phyloP scores from a whole-genome alignment of 2,797 vertebrate genomes.

The Chloroceryle amazona region DNA sequence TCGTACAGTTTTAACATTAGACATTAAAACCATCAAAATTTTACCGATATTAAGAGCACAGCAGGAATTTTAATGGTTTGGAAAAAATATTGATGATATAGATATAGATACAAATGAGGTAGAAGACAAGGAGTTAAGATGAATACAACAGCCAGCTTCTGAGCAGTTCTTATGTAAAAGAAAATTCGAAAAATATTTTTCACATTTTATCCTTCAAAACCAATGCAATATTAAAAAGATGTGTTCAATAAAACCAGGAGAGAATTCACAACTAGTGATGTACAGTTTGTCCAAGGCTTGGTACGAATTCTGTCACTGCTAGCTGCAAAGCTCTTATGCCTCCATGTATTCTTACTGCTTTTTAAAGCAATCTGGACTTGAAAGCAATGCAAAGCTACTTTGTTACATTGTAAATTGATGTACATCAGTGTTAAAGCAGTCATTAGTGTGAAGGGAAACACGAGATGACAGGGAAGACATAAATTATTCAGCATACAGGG shows the following conservation, averaged over 20 bases:
- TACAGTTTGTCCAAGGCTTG: neutral
- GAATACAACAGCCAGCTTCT: neutral
- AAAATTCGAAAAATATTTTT: neutral
- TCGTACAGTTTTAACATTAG: neutral
- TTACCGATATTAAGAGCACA: neutral
- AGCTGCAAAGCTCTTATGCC: slow-evolving; percentile 15
- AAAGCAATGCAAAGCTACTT: slow-evolving; percentile 53
- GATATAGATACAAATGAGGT: neutral
- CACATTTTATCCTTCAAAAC: slow-evolving; percentile 18
- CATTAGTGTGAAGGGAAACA: slow-evolving; percentile 38
- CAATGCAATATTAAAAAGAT: slow-evolving; percentile 44
- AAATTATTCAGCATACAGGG: slow-evolving; percentile 56
- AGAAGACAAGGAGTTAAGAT: neutral
- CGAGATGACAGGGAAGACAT: slow-evolving; percentile 25
- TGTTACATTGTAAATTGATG: slow-evolving; percentile 57
- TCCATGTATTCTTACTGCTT: slow-evolving; percentile 36
- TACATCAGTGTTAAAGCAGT: slow-evolving; percentile 23
- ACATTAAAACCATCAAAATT: neutral
- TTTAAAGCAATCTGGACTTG: slow-evolving; percentile 53
- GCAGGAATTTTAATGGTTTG: neutral
- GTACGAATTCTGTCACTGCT: neutral
- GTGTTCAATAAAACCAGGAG: neutral
- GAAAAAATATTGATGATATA: neutral
- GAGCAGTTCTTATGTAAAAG: neutral
- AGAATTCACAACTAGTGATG: slow-evolving; percentile 27